Conservation (phyloP, 2,113 vertebrate species). For the Phainopepla nitens region DNA sequence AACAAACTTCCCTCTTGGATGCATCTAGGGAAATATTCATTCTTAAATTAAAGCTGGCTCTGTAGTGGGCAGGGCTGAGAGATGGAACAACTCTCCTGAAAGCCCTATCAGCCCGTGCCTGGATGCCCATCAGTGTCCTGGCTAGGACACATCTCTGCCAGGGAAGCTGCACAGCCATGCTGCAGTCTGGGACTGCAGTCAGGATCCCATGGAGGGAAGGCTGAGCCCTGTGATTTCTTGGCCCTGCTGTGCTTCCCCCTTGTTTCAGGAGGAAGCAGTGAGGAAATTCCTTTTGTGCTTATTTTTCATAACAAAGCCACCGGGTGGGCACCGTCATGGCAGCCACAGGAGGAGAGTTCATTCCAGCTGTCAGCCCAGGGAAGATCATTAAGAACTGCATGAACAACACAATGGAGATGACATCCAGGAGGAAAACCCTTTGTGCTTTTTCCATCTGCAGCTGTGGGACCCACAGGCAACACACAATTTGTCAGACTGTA, state of each 20-base stretch:
- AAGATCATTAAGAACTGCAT: neutral
- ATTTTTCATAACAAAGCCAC: neutral
- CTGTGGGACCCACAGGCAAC: neutral
- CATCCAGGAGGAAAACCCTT: neutral
- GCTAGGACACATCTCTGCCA: neutral
- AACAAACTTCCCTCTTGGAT: neutral
- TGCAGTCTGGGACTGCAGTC: neutral
- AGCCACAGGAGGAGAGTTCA: neutral
- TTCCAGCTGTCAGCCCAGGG: neutral
- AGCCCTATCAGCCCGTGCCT: neutral
- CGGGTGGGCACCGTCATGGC: rapidly evolving
- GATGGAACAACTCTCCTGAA: neutral
- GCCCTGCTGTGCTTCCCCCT: neutral
- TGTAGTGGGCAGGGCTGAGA: neutral
- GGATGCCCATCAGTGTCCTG: neutral
- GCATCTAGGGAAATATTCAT: neutral
- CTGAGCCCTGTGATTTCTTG: neutral
- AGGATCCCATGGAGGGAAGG: neutral
- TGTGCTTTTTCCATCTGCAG: neutral
- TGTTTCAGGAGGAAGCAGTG: neutral
- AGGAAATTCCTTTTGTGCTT: neutral
- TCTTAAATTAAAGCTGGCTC: neutral
- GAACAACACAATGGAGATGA: neutral
- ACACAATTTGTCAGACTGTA: neutral
- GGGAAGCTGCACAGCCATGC: neutral